These are phyloP conservation scores for Agrochola lota DNA, from an alignment of 2,888 invertebrate genomes.

Conservation along the genomic window DNA sequence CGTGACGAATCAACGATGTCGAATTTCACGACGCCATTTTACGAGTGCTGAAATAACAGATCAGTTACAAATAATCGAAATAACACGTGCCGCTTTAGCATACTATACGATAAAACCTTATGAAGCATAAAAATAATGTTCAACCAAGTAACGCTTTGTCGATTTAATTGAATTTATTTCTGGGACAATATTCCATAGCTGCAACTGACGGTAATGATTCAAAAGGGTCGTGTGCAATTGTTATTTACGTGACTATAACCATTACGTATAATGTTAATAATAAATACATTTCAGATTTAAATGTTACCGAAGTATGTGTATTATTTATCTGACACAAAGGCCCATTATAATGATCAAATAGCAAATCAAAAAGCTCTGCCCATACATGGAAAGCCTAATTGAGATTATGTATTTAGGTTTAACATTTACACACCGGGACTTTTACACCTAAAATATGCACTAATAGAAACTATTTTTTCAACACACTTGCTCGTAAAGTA, in stretches of 20 bases:
- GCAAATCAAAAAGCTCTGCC: background rate
- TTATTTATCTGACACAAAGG: background rate
- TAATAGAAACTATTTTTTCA: too few relatives aligned
- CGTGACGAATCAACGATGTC: slow-evolving; percentile 44
- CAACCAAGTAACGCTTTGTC: slow-evolving; percentile 13
- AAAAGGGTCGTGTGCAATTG: slow-evolving; percentile 29
- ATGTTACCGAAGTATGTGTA: background rate
- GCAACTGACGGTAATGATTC: slow-evolving; percentile 39
- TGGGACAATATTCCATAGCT: slow-evolving; percentile 29
- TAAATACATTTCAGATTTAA: background rate
- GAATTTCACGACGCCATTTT: slow-evolving; percentile 50
- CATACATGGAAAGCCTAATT: background rate
- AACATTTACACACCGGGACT: background rate
- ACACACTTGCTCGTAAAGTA: too few relatives aligned
- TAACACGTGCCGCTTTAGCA: slow-evolving; percentile 34
- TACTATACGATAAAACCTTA: slow-evolving; percentile 23
- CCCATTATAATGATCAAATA: background rate
- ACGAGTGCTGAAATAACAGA: slow-evolving; percentile 52
- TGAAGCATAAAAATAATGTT: slow-evolving; percentile 33
- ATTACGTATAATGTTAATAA: slow-evolving; percentile 5
- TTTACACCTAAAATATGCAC: slow-evolving; percentile 2
- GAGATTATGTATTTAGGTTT: background rate
- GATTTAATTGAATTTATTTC: slow-evolving; percentile 45
- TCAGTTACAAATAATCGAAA: slow-evolving; percentile 48
- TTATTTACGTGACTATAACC: slow-evolving; percentile 3